Evolutionary conservation across 2,888 invertebrate species (phyloP), one percentile per base, ranked within the genome.

Genomic region (Drosophila mayaguana): DNA sequence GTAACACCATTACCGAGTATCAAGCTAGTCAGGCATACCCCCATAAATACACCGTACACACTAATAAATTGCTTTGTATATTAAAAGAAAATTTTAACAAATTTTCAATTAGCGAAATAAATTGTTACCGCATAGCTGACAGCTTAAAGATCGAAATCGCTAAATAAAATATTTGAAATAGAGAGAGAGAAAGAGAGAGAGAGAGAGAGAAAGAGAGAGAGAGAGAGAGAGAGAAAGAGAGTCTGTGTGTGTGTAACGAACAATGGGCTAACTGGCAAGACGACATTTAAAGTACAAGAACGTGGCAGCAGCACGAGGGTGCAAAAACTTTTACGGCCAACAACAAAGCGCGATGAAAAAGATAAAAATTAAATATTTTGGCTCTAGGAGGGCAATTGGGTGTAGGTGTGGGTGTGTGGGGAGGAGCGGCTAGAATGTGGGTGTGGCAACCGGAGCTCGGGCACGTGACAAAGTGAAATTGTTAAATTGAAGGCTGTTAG

Each of bases 401-500:
- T 7, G 25, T 2, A 9, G n/a, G 22, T 6, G 36, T 6, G 36
- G 1, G 9, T 12, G 25, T 7, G 38, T 7, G 36, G 53, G 2
- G 11, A 3, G 40, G 40, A 18, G 18, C n/a, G 42, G 18, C 11
- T 18, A 11, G 36, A 36, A 28, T 54, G 55, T 16, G 16, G 18
- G n/a, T 16, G 22, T 20, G 42, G 32, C 28, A 50, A 48, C 68
- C 60, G 43, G 42, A 59, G 50, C 38, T 34, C 20, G 76, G 57
- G 75, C 65, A 81, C 81, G 80, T 81, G 80, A 81, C 81, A 80
- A 81, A 78, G 74, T 78, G 60, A 81, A 78, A 78, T 81, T 75
- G 81, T 81, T 75, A 78, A 80, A 78, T 81, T 81, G 75, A 80
- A 81, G 71, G 80, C 67, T 75, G 80, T 72, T 71, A 74, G 74